These are phyloP conservation scores for Rotaria sp. DNA, from an alignment of 2,888 invertebrate species.

Conservation along the genomic window DNA sequence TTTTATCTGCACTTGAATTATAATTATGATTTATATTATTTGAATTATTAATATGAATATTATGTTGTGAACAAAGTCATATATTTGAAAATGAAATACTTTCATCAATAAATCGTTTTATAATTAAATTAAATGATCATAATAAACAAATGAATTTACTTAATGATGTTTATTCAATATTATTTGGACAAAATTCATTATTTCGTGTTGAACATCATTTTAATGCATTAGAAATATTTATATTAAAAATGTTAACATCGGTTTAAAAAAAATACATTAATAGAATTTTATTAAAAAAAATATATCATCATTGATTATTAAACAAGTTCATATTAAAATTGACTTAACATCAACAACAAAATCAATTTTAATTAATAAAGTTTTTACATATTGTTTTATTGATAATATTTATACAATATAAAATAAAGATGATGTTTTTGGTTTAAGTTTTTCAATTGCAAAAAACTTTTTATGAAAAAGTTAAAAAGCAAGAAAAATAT, in stretches of 20 bases:
- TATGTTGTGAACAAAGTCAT: conserved; percentile 50
- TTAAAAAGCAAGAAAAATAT: not conserved
- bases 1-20: conserved; percentile 29
- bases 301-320: not conserved
- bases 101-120: conserved; percentile 17
- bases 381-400: conserved; percentile 50
- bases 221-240: not conserved
- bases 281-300: not conserved
- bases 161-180: not conserved
- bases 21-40: conserved; percentile 43
- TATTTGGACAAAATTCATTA: not conserved
- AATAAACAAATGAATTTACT: not conserved
- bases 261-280: not conserved
- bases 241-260: not conserved
- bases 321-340: not conserved
- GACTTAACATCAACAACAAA: not conserved
- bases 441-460: conserved; percentile 42
- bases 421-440: conserved; percentile 50
- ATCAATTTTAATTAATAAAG: conserved; percentile 45
- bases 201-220: not conserved
- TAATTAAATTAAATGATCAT: not conserved
- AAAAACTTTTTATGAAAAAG: not conserved
- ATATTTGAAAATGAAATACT: conserved; percentile 46
- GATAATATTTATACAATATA: conserved; percentile 54
- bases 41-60: conserved; percentile 49